Conservation (phyloP, 2,113 vertebrate species). For the Bos javanicus region DNA sequence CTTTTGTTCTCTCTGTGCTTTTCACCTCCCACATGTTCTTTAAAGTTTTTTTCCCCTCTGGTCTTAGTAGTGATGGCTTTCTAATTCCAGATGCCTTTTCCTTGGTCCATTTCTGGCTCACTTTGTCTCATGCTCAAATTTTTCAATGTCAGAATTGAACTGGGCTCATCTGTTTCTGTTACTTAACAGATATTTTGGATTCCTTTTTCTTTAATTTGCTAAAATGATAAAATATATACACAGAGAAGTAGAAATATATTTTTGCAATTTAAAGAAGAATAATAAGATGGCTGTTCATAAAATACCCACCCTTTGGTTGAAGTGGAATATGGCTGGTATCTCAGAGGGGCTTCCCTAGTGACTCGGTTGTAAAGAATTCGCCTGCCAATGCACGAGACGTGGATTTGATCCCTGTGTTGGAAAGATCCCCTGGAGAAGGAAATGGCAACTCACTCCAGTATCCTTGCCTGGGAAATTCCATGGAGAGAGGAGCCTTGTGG, state of each 20-base stretch:
- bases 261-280: neutral
- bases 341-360: neutral
- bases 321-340: neutral
- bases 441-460: neutral
- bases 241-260: neutral
- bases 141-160: conserved; percentile 5
- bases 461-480: neutral
- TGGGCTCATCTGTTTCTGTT: conserved; percentile 19
- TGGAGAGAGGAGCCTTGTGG: neutral
- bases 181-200: neutral
- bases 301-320: neutral
- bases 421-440: neutral
- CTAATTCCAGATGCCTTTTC: conserved; percentile 18
- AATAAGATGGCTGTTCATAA: neutral
- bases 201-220: neutral
- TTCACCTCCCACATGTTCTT: conserved; percentile 24
- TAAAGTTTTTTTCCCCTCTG: neutral
- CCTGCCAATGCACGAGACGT: neutral
- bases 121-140: neutral
- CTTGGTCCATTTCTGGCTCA: neutral
- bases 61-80: conserved; percentile 40
- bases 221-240: neutral
- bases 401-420: neutral
- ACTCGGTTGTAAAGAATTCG: neutral
- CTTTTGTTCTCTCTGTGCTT: conserved; percentile 56